These are phyloP conservation scores for Psittacula derbiana DNA, from an alignment of 2,797 vertebrate species.

Conservation along the genomic window DNA sequence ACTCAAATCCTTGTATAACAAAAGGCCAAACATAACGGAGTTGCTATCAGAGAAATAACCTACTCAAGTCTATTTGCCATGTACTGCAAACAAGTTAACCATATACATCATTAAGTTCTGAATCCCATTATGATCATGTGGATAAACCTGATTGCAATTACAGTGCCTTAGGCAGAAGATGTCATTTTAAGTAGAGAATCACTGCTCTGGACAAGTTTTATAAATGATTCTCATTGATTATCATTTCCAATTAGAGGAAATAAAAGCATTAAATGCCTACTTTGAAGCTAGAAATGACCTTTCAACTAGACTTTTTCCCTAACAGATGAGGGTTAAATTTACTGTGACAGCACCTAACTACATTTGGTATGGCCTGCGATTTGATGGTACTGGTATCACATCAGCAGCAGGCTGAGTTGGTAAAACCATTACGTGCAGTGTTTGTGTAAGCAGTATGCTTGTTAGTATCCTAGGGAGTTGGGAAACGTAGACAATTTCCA, in stretches of 20 bases:
- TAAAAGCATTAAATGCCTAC: slow-evolving; percentile 76
- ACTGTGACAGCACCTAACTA: slow-evolving; percentile 83
- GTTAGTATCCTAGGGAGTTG: slow-evolving; percentile 44
- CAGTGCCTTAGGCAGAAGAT: slow-evolving; percentile 19
- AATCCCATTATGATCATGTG: slow-evolving; percentile 79
- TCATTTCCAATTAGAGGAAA: slow-evolving; percentile 80
- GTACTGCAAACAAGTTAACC: slow-evolving; percentile 63
- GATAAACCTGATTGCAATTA: slow-evolving; percentile 59
- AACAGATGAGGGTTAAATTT: slow-evolving; percentile 83
- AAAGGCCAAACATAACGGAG: slow-evolving; percentile 63
- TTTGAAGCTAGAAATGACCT: slow-evolving; percentile 76
- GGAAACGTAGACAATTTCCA: slow-evolving; percentile 62
- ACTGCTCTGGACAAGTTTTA: slow-evolving; percentile 72
- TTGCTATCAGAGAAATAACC: slow-evolving; percentile 68
- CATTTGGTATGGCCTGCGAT: slow-evolving; percentile 68
- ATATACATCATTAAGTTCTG: slow-evolving; percentile 78
- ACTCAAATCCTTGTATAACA: slow-evolving; percentile 57
- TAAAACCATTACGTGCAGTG: slow-evolving; percentile 11
- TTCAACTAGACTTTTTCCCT: slow-evolving; percentile 70
- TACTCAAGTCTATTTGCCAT: slow-evolving; percentile 63
- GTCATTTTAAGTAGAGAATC: slow-evolving; percentile 78
- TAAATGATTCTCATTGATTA: slow-evolving; percentile 77
- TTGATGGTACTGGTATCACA: slow-evolving; percentile 30
- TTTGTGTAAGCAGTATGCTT: slow-evolving; percentile 39
- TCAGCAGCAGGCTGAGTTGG: slow-evolving; percentile 24